Conservation (phyloP, 1,140 invertebrate genomes). For the Samia ricini region DNA sequence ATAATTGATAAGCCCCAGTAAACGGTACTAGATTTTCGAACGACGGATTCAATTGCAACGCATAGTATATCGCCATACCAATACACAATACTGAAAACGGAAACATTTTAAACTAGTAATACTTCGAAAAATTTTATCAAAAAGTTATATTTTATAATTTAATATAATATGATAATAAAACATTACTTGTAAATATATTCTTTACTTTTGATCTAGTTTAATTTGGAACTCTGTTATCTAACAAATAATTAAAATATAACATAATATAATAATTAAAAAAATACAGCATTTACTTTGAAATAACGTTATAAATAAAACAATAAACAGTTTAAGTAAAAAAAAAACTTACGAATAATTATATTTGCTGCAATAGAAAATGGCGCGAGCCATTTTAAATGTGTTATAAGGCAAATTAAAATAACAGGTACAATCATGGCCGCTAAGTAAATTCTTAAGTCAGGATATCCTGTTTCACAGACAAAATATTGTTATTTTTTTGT, state of each 20-base stretch:
- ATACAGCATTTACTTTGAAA: too few species aligned
- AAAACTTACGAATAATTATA: conserved; percentile 41
- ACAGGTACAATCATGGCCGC: conserved; percentile 42
- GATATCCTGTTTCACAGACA: conserved; percentile 33
- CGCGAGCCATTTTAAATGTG: conserved; percentile 52
- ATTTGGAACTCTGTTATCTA: too few species aligned
- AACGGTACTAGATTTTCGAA: conserved; percentile 24
- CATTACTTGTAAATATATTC: too few species aligned
- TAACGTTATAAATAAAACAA: too few species aligned
- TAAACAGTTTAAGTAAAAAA: background rate
- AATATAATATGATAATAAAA: background rate
- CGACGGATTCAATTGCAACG: conserved; percentile 31
- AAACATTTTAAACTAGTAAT: background rate
- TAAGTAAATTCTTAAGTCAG: conserved; percentile 41
- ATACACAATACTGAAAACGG: conserved; percentile 40
- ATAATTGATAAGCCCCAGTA: conserved; percentile 22
- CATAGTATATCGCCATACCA: conserved; percentile 37
- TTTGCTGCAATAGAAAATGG: conserved; percentile 56
- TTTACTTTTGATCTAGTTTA: too few species aligned
- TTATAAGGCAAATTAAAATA: conserved; percentile 51
- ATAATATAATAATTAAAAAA: too few species aligned
- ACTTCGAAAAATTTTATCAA: background rate
- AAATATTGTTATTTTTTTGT: background rate
- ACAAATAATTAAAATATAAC: too few species aligned
- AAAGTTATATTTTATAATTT: background rate